phyloP scores from a whole-genome alignment of 1,140 invertebrate genomes.

The Drosophila ercepeae region DNA sequence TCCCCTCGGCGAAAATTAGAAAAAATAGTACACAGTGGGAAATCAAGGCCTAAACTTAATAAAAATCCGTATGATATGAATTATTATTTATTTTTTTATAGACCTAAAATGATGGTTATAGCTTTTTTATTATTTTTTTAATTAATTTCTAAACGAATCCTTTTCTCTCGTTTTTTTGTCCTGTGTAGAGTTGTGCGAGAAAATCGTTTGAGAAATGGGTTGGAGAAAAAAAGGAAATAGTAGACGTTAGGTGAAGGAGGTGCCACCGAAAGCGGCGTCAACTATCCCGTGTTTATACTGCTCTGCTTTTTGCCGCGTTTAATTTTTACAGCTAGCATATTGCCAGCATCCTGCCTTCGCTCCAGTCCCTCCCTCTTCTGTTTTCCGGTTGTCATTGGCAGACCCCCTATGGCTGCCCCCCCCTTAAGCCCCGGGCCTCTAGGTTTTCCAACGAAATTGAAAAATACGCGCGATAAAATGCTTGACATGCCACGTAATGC shows the following conservation, averaged over 20 bases:
- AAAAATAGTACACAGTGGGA: conserved; percentile 1
- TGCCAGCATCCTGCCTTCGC: conserved; percentile 26
- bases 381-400: conserved; percentile 44
- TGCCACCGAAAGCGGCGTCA: conserved; percentile 38
- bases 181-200: not conserved
- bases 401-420: conserved; percentile 27
- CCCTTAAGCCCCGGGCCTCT: conserved; percentile 13
- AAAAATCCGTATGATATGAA: too few relatives aligned
- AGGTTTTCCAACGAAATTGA: conserved; percentile 59
- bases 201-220: conserved; percentile 1
- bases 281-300: conserved; percentile 38
- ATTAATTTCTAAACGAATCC: not conserved
- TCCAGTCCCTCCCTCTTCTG: conserved; percentile 5
- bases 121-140: not conserved
- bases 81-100: too few relatives aligned
- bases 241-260: conserved; percentile 25
- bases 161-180: not conserved
- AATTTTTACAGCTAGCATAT: conserved; percentile 74
- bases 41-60: too few relatives aligned
- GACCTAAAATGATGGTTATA: not conserved
- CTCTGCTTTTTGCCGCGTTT: conserved; percentile 45
- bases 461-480: conserved; percentile 82
- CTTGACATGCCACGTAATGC: conserved; percentile 82
- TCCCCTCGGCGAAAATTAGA: conserved; percentile 64
- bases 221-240: conserved; percentile 19